phyloP scores from a whole-genome alignment of 1,140 invertebrate genomes.

The Hesperophylax magnus region DNA sequence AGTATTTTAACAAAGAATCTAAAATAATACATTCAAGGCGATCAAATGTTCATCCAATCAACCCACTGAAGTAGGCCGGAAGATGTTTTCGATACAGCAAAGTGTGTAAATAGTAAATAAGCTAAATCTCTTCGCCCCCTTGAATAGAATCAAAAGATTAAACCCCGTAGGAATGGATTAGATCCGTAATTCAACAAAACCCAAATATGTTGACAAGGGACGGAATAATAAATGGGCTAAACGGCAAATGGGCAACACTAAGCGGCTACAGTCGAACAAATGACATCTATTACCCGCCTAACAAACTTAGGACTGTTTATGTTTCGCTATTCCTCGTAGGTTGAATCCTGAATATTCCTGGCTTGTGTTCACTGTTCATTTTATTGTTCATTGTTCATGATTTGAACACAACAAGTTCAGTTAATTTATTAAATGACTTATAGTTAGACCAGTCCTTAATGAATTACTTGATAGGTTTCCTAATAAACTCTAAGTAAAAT shows the following conservation, averaged over 20 bases:
- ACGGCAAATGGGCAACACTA: conserved; percentile 12
- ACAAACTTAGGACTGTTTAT: background rate
- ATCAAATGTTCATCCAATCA: background rate
- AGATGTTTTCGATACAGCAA: background rate
- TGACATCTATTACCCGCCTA: conserved; percentile 13
- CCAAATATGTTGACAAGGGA: conserved; percentile 34
- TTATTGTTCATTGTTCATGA: no score
- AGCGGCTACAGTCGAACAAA: conserved; percentile 7
- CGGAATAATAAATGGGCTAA: conserved; percentile 30
- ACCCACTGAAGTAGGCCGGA: background rate
- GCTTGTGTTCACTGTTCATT: no score
- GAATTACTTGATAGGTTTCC: no score
- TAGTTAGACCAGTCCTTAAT: no score
- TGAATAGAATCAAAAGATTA: conserved; percentile 23
- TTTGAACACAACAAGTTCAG: no score
- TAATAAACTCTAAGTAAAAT: no score
- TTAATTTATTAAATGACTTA: no score
- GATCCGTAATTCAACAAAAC: conserved; percentile 27
- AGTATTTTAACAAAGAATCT: no score
- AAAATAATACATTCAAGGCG: background rate
- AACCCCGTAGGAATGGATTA: conserved; percentile 22
- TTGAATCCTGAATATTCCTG: no score
- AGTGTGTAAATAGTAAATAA: conserved; percentile 26
- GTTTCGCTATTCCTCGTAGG: no score
- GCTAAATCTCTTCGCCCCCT: background rate